These are phyloP conservation scores for Ormyrus nitidulus DNA, from an alignment of 2,888 invertebrate species.

Conservation along the genomic window DNA sequence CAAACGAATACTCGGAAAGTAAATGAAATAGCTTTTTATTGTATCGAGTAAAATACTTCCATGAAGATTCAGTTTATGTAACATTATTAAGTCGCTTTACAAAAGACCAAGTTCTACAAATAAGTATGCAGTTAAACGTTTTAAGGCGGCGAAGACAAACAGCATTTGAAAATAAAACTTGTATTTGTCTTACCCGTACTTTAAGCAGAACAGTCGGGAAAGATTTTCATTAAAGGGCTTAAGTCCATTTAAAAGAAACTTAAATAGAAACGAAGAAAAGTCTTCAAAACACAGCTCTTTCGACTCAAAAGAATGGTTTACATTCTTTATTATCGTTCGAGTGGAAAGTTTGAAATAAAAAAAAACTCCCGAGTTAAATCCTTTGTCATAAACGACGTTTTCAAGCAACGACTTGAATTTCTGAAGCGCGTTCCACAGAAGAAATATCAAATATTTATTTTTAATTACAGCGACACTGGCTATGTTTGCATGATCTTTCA, in stretches of 20 bases:
- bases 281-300: slow-evolving; percentile 27
- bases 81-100: too few species aligned
- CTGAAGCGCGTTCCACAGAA: background rate
- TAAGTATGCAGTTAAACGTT: slow-evolving; percentile 6
- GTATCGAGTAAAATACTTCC: too few species aligned
- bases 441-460: slow-evolving; percentile 47
- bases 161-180: slow-evolving; percentile 2
- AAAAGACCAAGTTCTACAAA: background rate
- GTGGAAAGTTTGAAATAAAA: slow-evolving; percentile 20
- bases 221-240: slow-evolving; percentile 49
- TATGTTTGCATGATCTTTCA: slow-evolving; percentile 87
- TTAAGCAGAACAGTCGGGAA: slow-evolving; percentile 11
- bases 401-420: background rate
- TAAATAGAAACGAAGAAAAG: slow-evolving; percentile 43
- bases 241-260: slow-evolving; percentile 23
- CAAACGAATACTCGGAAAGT: too few species aligned
- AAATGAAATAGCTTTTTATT: too few species aligned
- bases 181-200: slow-evolving; percentile 31
- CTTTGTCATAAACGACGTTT: slow-evolving; percentile 6
- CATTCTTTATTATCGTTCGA: slow-evolving; percentile 35
- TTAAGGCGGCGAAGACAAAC: slow-evolving; percentile 2
- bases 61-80: too few species aligned
- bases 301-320: slow-evolving; percentile 40
- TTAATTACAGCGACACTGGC: slow-evolving; percentile 83
- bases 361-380: background rate